Conservation (phyloP, 2,113 vertebrate species). For the Triplophysa siluroides region DNA sequence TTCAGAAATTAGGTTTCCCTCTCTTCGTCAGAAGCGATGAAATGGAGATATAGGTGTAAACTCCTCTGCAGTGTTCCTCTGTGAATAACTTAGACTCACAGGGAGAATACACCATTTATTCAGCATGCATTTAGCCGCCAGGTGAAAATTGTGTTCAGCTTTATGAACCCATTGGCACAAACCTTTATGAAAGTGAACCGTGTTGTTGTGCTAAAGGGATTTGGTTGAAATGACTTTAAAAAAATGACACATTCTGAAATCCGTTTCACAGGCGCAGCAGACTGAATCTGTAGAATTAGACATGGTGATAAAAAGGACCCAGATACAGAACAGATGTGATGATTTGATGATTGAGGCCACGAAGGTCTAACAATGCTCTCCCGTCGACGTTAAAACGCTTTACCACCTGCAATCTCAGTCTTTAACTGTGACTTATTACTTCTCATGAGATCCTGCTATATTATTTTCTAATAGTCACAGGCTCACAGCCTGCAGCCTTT, state of each 20-base stretch:
- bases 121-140: conserved; percentile 18
- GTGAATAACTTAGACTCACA: conserved; percentile 51
- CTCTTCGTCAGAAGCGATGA: conserved; percentile 18
- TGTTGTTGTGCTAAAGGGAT: conserved; percentile 15
- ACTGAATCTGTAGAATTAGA: conserved; percentile 16
- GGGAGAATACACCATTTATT: conserved; percentile 35
- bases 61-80: conserved; percentile 41
- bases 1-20: conserved; percentile 39
- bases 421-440: conserved; percentile 23
- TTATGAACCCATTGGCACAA: conserved; percentile 14
- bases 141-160: conserved; percentile 52
- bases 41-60: conserved; percentile 41
- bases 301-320: background rate
- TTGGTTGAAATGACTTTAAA: conserved; percentile 21
- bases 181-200: conserved; percentile 18
- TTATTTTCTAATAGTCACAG: conserved; percentile 10
- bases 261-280: background rate
- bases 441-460: background rate
- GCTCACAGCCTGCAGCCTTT: conserved; percentile 2
- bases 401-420: background rate
- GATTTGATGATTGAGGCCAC: conserved; percentile 15
- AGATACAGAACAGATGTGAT: background rate
- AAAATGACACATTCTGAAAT: conserved; percentile 1
- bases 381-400: background rate
- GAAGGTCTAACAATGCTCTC: background rate